phyloP scores from a whole-genome alignment of 2,888 invertebrate genomes.

The Euzophera pinguis region DNA sequence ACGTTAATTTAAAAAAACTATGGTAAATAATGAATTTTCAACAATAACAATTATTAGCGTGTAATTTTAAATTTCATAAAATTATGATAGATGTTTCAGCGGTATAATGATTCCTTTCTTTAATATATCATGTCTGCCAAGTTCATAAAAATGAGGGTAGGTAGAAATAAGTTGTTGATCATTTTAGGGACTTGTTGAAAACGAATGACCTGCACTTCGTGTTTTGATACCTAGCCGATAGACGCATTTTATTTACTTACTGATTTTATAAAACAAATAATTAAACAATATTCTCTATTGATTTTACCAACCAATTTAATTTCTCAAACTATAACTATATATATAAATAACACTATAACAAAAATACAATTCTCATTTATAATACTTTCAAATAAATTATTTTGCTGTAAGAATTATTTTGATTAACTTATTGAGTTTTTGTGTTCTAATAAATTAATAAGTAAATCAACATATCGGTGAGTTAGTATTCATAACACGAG shows the following conservation, averaged over 20 bases:
- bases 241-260: neutral
- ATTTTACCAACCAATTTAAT: too few relatives aligned
- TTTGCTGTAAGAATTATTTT: neutral
- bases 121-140: neutral
- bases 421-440: neutral
- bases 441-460: neutral
- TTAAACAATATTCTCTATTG: too few relatives aligned
- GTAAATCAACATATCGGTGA: neutral
- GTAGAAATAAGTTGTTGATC: conserved; percentile 45
- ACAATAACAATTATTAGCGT: too few relatives aligned
- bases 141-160: neutral
- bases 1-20: too few relatives aligned
- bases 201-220: conserved; percentile 29
- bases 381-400: too few relatives aligned
- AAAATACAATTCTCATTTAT: too few relatives aligned
- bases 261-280: too few relatives aligned
- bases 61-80: too few relatives aligned
- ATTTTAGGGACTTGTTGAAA: conserved; percentile 41
- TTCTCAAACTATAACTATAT: too few relatives aligned
- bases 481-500: conserved; percentile 3
- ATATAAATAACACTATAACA: too few relatives aligned
- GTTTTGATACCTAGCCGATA: neutral
- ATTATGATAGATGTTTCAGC: neutral
- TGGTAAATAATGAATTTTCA: too few relatives aligned
- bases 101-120: neutral